Conservation (phyloP, 2,797 vertebrate genomes). For the Poecilia velifera region DNA sequence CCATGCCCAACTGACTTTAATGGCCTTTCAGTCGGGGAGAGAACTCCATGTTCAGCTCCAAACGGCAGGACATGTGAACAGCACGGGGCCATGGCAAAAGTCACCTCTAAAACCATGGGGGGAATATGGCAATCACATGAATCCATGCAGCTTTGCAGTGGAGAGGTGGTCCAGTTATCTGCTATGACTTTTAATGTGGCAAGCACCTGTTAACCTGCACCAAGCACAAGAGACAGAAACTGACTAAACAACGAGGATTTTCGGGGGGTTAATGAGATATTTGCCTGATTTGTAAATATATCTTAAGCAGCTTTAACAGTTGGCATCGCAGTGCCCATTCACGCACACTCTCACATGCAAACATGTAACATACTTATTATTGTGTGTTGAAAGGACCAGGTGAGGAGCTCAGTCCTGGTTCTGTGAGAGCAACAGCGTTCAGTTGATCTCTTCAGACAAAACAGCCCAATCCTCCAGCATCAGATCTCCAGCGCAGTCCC, state of each 20-base stretch:
- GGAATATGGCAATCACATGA: slow-evolving; percentile 26
- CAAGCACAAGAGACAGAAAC: not conserved
- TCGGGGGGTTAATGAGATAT: slow-evolving; percentile 20
- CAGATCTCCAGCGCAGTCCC: slow-evolving; percentile 53
- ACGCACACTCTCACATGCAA: slow-evolving; percentile 34
- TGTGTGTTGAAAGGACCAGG: slow-evolving; percentile 66
- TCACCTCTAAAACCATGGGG: slow-evolving; percentile 18
- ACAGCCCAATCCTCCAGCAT: slow-evolving; percentile 66
- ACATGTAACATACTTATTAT: slow-evolving; percentile 77
- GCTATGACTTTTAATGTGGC: slow-evolving; percentile 16
- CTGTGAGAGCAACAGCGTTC: slow-evolving; percentile 70
- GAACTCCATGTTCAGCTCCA: slow-evolving; percentile 49
- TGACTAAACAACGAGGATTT: not conserved
- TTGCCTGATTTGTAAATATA: slow-evolving; percentile 14
- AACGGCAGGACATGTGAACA: slow-evolving; percentile 32
- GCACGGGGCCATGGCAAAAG: slow-evolving; percentile 29
- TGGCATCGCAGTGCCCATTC: slow-evolving; percentile 6
- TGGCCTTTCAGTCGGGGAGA: slow-evolving; percentile 61
- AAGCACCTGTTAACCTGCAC: slow-evolving; percentile 61
- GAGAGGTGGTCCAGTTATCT: slow-evolving; percentile 17
- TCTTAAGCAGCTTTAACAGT: slow-evolving; percentile 7
- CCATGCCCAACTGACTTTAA: slow-evolving; percentile 66
- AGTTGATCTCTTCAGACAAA: slow-evolving; percentile 67
- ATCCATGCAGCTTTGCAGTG: slow-evolving; percentile 20
- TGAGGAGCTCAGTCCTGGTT: slow-evolving; percentile 60